phyloP scores from a whole-genome alignment of 2,888 invertebrate species.

The Ctena decussata region DNA sequence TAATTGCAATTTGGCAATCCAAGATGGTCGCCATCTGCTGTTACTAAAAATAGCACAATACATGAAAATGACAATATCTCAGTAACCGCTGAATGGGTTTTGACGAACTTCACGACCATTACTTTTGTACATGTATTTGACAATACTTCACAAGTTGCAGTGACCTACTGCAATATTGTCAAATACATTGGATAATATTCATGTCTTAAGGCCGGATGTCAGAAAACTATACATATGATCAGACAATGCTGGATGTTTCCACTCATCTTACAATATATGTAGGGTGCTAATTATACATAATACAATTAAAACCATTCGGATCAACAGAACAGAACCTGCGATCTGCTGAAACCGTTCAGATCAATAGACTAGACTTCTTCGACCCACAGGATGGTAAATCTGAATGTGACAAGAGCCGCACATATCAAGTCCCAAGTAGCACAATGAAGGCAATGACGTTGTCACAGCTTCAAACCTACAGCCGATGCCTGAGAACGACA shows the following conservation, averaged over 20 bases:
- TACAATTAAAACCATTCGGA: background rate
- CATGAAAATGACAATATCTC: too few relatives aligned
- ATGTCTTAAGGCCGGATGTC: slow-evolving; percentile 12
- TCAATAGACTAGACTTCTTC: slow-evolving; percentile 21
- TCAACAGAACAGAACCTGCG: too few relatives aligned
- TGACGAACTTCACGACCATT: background rate
- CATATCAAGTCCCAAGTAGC: slow-evolving; percentile 30
- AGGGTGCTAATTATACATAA: slow-evolving; percentile 1
- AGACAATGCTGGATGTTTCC: slow-evolving; percentile 47
- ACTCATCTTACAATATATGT: slow-evolving; percentile 13
- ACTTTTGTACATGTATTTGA: slow-evolving; percentile 25
- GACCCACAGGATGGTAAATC: slow-evolving; percentile 48
- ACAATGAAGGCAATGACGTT: slow-evolving; percentile 39
- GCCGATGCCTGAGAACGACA: slow-evolving; percentile 6
- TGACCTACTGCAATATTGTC: slow-evolving; percentile 20
- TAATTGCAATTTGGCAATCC: too few relatives aligned
- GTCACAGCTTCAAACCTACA: slow-evolving; percentile 23
- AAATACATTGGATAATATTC: background rate
- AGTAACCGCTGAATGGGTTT: too few relatives aligned
- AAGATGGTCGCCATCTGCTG: too few relatives aligned
- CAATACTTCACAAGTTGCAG: slow-evolving; percentile 26
- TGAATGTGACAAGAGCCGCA: slow-evolving; percentile 36
- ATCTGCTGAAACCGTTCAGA: background rate
- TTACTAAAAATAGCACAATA: too few relatives aligned
- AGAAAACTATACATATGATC: slow-evolving; percentile 26